Percentiles rank a stretch among this genome's conserved stretches.
Conservation (phyloP, 92 coral and sea anemone species). For the Metridium senile region DNA sequence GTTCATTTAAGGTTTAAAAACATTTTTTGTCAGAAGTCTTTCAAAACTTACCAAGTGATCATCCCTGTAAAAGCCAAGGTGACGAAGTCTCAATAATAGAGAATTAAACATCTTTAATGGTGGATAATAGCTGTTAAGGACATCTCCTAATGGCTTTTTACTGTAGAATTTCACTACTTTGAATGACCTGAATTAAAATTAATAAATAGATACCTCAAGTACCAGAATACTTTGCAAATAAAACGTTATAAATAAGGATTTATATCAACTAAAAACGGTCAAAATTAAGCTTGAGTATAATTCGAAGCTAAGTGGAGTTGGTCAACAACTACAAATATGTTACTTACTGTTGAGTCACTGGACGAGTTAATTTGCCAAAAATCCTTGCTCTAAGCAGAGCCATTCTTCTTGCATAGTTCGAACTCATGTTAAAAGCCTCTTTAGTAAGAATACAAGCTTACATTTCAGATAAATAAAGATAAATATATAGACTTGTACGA, state of each 20-base stretch:
- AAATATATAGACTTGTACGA: background rate
- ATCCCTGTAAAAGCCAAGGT: constrained; percentile 90
- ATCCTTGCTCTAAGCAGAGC: constrained; percentile 92
- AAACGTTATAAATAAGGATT: too few species aligned
- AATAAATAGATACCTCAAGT: constrained; percentile 4
- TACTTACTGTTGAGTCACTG: constrained; percentile 80
- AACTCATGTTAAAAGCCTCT: constrained; percentile 60
- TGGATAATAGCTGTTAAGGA: constrained; percentile 83
- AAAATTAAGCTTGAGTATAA: too few species aligned
- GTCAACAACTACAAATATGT: background rate
- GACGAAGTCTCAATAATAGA: constrained; percentile 80
- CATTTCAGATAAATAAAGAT: background rate
- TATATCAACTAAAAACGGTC: too few species aligned
- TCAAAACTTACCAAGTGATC: constrained; percentile 96
- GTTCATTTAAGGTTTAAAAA: too few species aligned
- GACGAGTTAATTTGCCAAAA: constrained; percentile 93
- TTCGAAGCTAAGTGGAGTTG: background rate
- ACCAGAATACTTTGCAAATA: too few species aligned
- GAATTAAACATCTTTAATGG: constrained; percentile 92
- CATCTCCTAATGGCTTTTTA: constrained; percentile 74
- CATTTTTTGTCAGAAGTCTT: too few species aligned
- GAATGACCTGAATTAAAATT: constrained; percentile 61
- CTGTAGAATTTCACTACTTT: constrained; percentile 86
- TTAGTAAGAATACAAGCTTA: background rate
- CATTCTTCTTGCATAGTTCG: constrained; percentile 90